Percentiles rank a stretch among this genome's conserved stretches.
Conservation (phyloP, 2,113 vertebrate genomes). For the Eclectus roratus region DNA sequence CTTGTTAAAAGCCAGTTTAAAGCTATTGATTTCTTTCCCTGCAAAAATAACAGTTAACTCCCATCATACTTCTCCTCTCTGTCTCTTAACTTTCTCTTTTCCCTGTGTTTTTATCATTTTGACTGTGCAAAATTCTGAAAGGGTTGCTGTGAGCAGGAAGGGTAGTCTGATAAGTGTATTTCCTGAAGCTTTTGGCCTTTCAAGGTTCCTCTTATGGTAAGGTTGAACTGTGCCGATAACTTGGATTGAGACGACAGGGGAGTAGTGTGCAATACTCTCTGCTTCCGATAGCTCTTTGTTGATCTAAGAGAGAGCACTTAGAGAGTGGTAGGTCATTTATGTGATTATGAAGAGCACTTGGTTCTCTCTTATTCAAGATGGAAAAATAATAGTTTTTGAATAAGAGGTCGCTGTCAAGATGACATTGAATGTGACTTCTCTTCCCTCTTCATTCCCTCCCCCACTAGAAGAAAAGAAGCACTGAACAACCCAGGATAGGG, state of each 20-base stretch:
- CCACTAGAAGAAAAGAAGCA: neutral
- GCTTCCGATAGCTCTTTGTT: conserved; percentile 71
- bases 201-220: conserved; percentile 23
- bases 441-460: conserved; percentile 9
- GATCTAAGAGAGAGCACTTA: conserved; percentile 71
- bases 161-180: conserved; percentile 13
- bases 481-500: neutral
- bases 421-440: conserved; percentile 62
- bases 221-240: neutral
- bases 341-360: conserved; percentile 74
- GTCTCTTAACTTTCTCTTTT: neutral
- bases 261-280: conserved; percentile 37
- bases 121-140: neutral
- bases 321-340: conserved; percentile 67
- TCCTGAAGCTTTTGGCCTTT: conserved; percentile 38
- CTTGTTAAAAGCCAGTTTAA: neutral
- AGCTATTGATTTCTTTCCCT: neutral
- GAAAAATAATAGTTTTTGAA: conserved; percentile 72
- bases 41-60: neutral
- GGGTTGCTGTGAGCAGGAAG: neutral
- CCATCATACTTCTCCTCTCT: neutral
- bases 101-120: neutral
- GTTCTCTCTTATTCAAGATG: conserved; percentile 67
- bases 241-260: conserved; percentile 7
- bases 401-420: conserved; percentile 66